A percentile compares a stretch with the other conserved stretches of the same genome.
phyloP scores from a whole-genome alignment of 2,113 vertebrate genomes.

The Sturnus vulgaris region DNA sequence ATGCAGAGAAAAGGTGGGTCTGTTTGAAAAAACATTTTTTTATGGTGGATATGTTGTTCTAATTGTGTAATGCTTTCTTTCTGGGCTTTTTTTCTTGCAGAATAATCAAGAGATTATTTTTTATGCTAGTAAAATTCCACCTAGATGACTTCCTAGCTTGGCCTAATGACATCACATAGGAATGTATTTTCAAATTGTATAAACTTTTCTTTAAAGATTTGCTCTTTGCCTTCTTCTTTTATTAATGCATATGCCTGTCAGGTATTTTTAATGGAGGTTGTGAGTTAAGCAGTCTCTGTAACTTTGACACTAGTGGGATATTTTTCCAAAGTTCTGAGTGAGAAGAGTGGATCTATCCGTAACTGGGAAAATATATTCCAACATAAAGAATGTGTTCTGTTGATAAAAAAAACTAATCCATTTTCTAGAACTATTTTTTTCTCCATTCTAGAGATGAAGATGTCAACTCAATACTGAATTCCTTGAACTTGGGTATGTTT shows the following conservation, averaged over 20 bases:
- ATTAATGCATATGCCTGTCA: background rate
- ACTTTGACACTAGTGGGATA: background rate
- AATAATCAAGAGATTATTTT: background rate
- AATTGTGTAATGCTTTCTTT: background rate
- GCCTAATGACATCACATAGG: background rate
- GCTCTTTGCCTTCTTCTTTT: background rate
- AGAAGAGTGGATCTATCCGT: background rate
- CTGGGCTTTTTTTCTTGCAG: background rate
- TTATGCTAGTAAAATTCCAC: background rate
- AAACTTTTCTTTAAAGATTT: background rate
- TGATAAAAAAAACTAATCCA: background rate
- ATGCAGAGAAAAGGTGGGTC: constrained; percentile 73
- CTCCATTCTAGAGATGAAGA: constrained; percentile 64
- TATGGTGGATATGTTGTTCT: background rate
- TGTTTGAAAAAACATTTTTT: background rate
- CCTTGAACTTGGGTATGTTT: constrained; percentile 81
- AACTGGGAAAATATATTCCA: background rate
- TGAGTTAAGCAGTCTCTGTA: background rate
- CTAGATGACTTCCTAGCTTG: background rate
- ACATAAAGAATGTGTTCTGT: background rate
- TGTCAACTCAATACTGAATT: constrained; percentile 73
- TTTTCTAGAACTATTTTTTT: background rate
- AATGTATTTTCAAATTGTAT: background rate
- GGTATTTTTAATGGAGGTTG: background rate
- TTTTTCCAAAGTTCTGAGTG: background rate